Evolutionary conservation across 1,140 invertebrate genomes (phyloP).

Genomic region (Chrysopa pallens): DNA sequence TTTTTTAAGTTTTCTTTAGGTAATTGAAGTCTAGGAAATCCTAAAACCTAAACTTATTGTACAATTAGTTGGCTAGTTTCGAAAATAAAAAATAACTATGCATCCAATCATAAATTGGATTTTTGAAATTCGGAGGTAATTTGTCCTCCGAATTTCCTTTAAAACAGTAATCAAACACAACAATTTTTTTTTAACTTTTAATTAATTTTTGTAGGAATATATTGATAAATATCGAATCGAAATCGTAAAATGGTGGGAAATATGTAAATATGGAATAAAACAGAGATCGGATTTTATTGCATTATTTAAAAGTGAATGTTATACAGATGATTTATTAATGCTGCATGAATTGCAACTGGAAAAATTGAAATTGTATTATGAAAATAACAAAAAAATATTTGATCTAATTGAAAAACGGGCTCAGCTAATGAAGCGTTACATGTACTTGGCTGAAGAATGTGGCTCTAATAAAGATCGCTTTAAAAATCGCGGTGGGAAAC

Average conservation of each 20-base stretch:
- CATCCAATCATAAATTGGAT: not conserved
- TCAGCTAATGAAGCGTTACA: conserved; percentile 43
- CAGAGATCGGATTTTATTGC: conserved; percentile 42
- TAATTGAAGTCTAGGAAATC: conserved; percentile 16
- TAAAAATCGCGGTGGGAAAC: conserved; percentile 65
- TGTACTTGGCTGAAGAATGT: conserved; percentile 47
- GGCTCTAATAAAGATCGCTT: conserved; percentile 59
- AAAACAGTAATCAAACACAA: not conserved
- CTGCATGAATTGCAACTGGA: conserved; percentile 55
- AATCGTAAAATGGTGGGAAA: conserved; percentile 49
- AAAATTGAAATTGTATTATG: conserved; percentile 44
- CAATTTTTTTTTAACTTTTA: not conserved
- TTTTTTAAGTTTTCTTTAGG: too few species aligned
- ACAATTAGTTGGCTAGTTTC: conserved; percentile 8
- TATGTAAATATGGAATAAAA: conserved; percentile 40
- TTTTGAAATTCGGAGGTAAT: not conserved
- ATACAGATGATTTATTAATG: conserved; percentile 53
- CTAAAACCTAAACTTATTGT: conserved; percentile 22
- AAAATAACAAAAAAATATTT: conserved; percentile 43
- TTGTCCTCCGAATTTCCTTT: not conserved
- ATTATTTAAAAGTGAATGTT: conserved; percentile 37
- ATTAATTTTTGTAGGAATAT: conserved; percentile 28
- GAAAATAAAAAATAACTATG: not conserved
- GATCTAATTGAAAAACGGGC: conserved; percentile 40
- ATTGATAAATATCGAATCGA: conserved; percentile 47